Evolutionary conservation across 2,888 invertebrate genomes (phyloP).

Genomic region (Auanema sp.): DNA sequence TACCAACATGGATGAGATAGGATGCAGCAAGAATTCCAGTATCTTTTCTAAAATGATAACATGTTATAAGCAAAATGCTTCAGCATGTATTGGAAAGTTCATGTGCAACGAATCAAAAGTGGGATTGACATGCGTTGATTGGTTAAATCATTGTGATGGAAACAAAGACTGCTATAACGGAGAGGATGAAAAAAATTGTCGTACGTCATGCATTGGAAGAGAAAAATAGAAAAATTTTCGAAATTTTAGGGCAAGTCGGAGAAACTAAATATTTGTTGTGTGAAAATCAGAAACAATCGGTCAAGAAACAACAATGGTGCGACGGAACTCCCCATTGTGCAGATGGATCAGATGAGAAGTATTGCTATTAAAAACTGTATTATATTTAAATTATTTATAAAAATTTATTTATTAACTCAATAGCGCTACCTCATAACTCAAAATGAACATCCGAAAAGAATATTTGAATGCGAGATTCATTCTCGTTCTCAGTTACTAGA

Average conservation of each 20-base stretch:
- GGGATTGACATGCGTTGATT: slow-evolving; percentile 52
- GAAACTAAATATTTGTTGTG: slow-evolving; percentile 54
- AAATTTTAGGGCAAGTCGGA: slow-evolving; percentile 42
- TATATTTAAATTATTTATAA: too few relatives aligned
- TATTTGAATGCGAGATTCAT: too few relatives aligned
- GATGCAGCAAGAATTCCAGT: slow-evolving; percentile 58
- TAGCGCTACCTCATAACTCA: too few relatives aligned
- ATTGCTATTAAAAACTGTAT: slow-evolving; percentile 39
- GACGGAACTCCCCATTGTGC: slow-evolving; percentile 57
- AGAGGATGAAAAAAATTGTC: slow-evolving; percentile 61
- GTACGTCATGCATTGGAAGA: slow-evolving; percentile 30
- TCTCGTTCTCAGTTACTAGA: too few relatives aligned
- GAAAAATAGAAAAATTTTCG: slow-evolving; percentile 12
- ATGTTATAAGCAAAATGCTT: slow-evolving; percentile 18
- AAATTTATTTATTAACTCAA: too few relatives aligned
- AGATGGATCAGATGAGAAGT: slow-evolving; percentile 60
- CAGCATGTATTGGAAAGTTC: slow-evolving; percentile 61
- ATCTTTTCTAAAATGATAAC: slow-evolving; percentile 9
- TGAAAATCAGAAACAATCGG: slow-evolving; percentile 62
- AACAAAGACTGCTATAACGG: slow-evolving; percentile 54
- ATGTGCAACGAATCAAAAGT: slow-evolving; percentile 50
- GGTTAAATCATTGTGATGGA: slow-evolving; percentile 55
- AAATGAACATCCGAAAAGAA: too few relatives aligned
- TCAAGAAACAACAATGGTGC: slow-evolving; percentile 59
- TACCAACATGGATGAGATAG: slow-evolving; percentile 61